Evolutionary conservation across 1,140 invertebrate genomes (phyloP), one percentile per base, ranked within the genome.

Genomic region (Apolygus lucorum): DNA sequence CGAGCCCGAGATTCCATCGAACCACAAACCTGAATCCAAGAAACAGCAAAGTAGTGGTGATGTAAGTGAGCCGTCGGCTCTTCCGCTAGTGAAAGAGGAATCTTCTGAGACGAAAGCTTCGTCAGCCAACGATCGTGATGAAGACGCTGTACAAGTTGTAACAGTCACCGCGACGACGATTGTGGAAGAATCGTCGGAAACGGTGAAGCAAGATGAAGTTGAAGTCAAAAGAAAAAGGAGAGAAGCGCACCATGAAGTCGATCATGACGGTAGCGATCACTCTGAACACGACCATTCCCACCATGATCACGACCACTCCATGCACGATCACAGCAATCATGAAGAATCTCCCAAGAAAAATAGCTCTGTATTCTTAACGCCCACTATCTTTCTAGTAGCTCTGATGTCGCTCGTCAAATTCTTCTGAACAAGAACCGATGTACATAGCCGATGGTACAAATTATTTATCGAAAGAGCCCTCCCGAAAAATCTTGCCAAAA

Each of bases 31-130:
- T 27, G 72, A 69, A 42, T 25, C 54, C 84, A 83, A 71, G 84
- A 82, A 1, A 87, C 88, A 2, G 88, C 90, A 74, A 88, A 88
- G 73, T 85, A 83, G 86, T 73, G 83, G 81, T 70, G 89, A 88
- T 0, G 87, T 90, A 75, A 80, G 88, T 11, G 89, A 89, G 1
- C 82, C 83, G 0, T 75, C 80, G 22, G 78, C 83, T 28, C 75
- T 79, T 1, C 76, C 76, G 2, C 75, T 76, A 67, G 75, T 78
- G 29, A 75, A 72, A 28, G 76, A 68, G 67, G 78, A 76, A 52
- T 63, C 63, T 62, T 21, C 68, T 2, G 28, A 70, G 2, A 28
- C 59, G 13, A 27, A 68, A 67, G 72, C 77, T 25, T 75, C 77
- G 24, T 73, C 73, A 17, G 77, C 78, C 11, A 42, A 74, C 24